Percentiles rank a stretch among this genome's conserved stretches.
phyloP scores from a whole-genome alignment of 2,113 vertebrate species.

The Arizona elegans region DNA sequence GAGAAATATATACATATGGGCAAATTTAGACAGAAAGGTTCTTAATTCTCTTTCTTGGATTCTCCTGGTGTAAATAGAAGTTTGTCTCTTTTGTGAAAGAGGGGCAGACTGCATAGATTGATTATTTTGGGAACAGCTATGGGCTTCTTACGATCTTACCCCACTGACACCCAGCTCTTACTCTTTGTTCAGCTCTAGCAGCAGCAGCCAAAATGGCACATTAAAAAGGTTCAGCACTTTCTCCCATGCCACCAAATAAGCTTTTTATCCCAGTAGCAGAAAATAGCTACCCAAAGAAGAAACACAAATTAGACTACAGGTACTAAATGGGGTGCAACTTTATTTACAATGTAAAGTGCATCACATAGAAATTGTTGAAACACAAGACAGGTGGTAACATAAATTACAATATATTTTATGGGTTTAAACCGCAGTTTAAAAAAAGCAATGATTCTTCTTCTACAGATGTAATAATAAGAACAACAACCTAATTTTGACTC shows the following conservation, averaged over 20 bases:
- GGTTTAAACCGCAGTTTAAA: neutral
- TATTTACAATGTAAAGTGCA: conserved; percentile 67
- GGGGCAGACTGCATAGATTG: neutral
- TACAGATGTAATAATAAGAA: conserved; percentile 37
- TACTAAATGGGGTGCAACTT: conserved; percentile 56
- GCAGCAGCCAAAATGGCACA: too few species aligned
- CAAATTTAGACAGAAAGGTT: neutral
- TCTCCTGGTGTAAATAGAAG: neutral
- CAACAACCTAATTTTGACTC: conserved; percentile 47
- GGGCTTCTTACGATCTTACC: neutral
- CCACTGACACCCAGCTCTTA: neutral
- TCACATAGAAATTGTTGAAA: conserved; percentile 42
- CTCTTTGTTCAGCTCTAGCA: neutral
- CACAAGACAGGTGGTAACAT: conserved; percentile 52
- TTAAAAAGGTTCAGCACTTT: neutral
- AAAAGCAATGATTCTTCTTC: neutral
- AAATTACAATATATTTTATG: conserved; percentile 45
- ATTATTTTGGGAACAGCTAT: neutral
- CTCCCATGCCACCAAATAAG: neutral
- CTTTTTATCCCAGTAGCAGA: neutral
- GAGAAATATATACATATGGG: neutral
- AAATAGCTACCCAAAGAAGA: neutral
- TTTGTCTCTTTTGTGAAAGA: neutral
- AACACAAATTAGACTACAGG: conserved; percentile 23
- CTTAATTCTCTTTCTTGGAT: neutral